Base-by-base conservation (phyloP, 2,797 vertebrate genomes). In the Sebastes elongatus region DNA sequence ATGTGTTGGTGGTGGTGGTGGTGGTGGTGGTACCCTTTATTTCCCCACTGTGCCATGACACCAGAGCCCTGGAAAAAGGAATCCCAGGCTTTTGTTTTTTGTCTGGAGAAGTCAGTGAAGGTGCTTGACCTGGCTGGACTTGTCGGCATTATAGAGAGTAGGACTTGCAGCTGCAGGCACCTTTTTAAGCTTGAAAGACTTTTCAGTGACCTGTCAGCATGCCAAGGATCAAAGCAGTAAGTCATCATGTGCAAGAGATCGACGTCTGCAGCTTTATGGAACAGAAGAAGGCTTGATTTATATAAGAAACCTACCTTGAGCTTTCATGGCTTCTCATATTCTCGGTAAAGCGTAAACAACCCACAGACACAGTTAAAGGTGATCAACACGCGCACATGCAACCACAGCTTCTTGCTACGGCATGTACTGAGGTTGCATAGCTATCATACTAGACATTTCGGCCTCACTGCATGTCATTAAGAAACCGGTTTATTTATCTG, bases 91-190 rank as follows among this genome's bases (percentile, higher is more conserved):
- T 49, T 4, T 22, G 11, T 56, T 82, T 86, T 56, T 84, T 89
- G 82, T 92, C 76, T 66, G 46, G 23, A 65, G 82, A 82, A 93
- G 86, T 94, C 90, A 90, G 77, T 16, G 62, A 90, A 94, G 85
- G 89, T 93, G 88, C 93, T 94, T 94, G 93, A 95, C 93, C 89
- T n/a, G 73, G 84, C 90, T 86, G 88, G 90, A 78, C 82, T 61
- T 74, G 35, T 85, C 42, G 46, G 74, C 87, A 25, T 79, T 86
- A 74, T 77, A 76, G 69, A 91, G 87, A 90, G 89, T 52, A 69
- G 67, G 73, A 84, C 80, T 75, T 79, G 86, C 46, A 49, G 46
- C 79, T 81, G 84, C 52, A 65, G 62, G 53, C 83, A 56, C 70
- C 67, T 83, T 89, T 91, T 88, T 60, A 81, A 82, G 86, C 83